Conservation (phyloP, 2,888 invertebrate species). For the Argyresthia goedartella region DNA sequence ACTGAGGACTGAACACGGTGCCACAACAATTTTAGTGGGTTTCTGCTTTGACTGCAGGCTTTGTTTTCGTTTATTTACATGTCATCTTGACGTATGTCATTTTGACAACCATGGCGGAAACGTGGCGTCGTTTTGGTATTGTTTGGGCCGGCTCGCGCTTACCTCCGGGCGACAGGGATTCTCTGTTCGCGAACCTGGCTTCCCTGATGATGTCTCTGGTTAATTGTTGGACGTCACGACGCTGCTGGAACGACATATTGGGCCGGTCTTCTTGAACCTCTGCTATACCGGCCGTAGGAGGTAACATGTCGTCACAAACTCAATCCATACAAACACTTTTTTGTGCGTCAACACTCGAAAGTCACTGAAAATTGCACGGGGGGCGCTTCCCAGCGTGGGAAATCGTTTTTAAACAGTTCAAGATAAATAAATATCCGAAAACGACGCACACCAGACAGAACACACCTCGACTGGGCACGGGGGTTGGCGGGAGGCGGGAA, state of each 20-base stretch:
- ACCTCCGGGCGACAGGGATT: constrained; percentile 63
- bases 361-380: constrained; percentile 10
- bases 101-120: constrained; percentile 70
- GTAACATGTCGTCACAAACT: constrained; percentile 52
- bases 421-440: constrained; percentile 36
- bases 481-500: constrained; percentile 45
- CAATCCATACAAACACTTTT: constrained; percentile 42
- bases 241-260: constrained; percentile 63
- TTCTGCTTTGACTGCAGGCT: constrained; percentile 32
- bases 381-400: constrained; percentile 11
- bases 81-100: constrained; percentile 72
- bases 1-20: constrained; percentile 12
- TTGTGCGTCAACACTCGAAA: constrained; percentile 13
- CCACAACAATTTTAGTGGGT: constrained; percentile 22
- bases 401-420: constrained; percentile 11
- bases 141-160: constrained; percentile 38
- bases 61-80: constrained; percentile 54
- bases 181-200: constrained; percentile 51
- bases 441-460: constrained; percentile 51
- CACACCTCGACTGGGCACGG: constrained; percentile 54
- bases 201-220: constrained; percentile 60
- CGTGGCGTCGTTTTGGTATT: constrained; percentile 62
- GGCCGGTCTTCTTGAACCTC: constrained; percentile 54
- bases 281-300: constrained; percentile 63
- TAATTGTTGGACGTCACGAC: constrained; percentile 58